Evolutionary conservation across 35 echinoderm and acorn worm species (phyloP).

Genomic region (Apostichopus parvimensis): DNA sequence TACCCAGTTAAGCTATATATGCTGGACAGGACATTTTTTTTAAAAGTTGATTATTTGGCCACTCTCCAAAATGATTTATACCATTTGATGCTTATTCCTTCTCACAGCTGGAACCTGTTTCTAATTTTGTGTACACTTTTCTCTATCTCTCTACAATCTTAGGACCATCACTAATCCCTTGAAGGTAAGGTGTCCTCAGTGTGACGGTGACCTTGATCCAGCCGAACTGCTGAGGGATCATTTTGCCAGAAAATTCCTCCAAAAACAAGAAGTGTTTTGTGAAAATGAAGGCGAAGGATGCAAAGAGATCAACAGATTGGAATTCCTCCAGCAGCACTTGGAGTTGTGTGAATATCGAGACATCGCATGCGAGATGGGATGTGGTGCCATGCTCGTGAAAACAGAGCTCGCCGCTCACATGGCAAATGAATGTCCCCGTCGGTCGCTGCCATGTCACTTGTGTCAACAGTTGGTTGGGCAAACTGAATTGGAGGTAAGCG

Average conservation of each 20-base stretch:
- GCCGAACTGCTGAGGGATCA: not conserved
- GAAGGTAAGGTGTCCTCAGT: not conserved
- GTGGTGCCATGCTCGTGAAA: not conserved
- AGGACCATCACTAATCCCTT: not conserved
- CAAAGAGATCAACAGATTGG: not conserved
- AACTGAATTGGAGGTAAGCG: not conserved
- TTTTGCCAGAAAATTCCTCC: conserved; percentile 21
- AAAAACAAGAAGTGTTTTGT: conserved; percentile 28
- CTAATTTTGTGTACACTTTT: too few species aligned
- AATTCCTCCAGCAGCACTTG: not conserved
- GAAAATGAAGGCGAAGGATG: conserved; percentile 9
- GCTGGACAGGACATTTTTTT: too few species aligned
- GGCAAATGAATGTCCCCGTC: not conserved
- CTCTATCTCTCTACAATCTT: not conserved
- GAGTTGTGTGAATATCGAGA: not conserved
- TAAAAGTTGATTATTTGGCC: too few species aligned
- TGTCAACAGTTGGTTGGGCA: not conserved
- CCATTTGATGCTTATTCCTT: too few species aligned
- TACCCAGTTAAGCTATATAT: too few species aligned
- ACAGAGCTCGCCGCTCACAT: not conserved
- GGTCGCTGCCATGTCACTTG: not conserved
- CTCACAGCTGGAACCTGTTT: too few species aligned
- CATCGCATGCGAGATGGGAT: not conserved
- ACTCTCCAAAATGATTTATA: too few species aligned
- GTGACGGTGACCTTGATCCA: not conserved